Evolutionary conservation across 2,888 invertebrate species (phyloP).

Genomic region (Drosophila picticornis): DNA sequence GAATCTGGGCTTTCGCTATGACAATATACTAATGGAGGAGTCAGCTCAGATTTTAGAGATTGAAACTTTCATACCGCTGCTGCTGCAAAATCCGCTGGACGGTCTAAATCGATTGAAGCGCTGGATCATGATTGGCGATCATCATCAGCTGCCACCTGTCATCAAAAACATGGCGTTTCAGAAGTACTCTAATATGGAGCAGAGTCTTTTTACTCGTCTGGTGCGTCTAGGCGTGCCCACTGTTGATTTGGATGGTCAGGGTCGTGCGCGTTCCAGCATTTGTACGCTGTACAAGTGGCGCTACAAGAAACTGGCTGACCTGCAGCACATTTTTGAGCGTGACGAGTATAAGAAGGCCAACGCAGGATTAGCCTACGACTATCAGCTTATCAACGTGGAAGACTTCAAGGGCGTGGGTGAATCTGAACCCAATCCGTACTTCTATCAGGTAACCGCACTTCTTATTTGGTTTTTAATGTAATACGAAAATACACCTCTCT

Average conservation of each 20-base stretch:
- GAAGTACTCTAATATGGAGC: slow-evolving; percentile 99
- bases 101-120: slow-evolving; percentile 97
- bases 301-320: slow-evolving; percentile 97
- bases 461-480: background rate
- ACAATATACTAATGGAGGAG: slow-evolving; percentile 99
- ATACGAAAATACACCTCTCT: slow-evolving; percentile 9
- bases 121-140: slow-evolving; percentile 99
- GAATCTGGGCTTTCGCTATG: slow-evolving; percentile 97
- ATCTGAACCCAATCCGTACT: slow-evolving; percentile 98
- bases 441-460: slow-evolving; percentile 92
- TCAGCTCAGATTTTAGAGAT: slow-evolving; percentile 99
- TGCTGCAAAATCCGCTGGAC: slow-evolving; percentile 99
- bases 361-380: slow-evolving; percentile 96
- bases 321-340: slow-evolving; percentile 93
- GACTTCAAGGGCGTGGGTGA: slow-evolving; percentile 99
- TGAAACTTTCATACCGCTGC: slow-evolving; percentile 99
- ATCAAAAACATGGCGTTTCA: slow-evolving; percentile 99
- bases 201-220: slow-evolving; percentile 98
- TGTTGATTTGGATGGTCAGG: slow-evolving; percentile 98
- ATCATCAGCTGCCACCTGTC: slow-evolving; percentile 99
- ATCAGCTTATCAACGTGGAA: slow-evolving; percentile 97
- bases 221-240: slow-evolving; percentile 98
- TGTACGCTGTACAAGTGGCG: slow-evolving; percentile 98
- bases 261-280: slow-evolving; percentile 96
- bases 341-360: slow-evolving; percentile 96